Conservation (phyloP, 1,140 invertebrate genomes). For the Holotrichia oblita region DNA sequence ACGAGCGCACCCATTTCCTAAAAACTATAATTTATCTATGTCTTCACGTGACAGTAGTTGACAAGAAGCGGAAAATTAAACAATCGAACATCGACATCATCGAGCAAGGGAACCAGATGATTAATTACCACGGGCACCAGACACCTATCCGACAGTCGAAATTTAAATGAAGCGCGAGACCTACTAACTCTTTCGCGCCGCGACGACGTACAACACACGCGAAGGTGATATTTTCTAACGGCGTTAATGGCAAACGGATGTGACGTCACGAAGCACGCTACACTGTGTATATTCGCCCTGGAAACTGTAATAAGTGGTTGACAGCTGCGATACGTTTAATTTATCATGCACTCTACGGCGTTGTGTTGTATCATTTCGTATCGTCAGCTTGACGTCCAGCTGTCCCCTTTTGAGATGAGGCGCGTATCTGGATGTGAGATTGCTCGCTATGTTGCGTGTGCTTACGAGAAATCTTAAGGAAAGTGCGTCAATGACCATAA, state of each 20-base stretch:
- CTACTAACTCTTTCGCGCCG: constrained; percentile 11
- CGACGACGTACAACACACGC: background rate
- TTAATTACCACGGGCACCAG: background rate
- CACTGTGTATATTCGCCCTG: constrained; percentile 44
- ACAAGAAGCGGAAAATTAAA: constrained; percentile 34
- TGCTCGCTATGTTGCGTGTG: background rate
- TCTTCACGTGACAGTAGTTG: constrained; percentile 11
- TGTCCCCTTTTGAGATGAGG: background rate
- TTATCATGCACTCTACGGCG: constrained; percentile 50
- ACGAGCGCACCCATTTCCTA: background rate
- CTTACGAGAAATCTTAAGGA: background rate
- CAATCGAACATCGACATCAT: constrained; percentile 23
- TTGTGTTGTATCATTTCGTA: background rate
- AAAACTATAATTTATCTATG: constrained; percentile 19
- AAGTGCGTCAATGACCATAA: constrained; percentile 2
- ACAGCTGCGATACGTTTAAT: constrained; percentile 57
- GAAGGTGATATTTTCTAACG: constrained; percentile 42
- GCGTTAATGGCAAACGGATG: constrained; percentile 45
- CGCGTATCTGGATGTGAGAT: background rate
- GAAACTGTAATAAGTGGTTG: constrained; percentile 53
- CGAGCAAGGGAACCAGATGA: constrained; percentile 6
- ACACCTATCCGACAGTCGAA: background rate
- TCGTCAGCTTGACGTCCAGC: background rate
- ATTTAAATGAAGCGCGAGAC: constrained; percentile 9
- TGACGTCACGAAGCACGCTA: constrained; percentile 39